Base-by-base conservation (phyloP, 2,113 vertebrate genomes). In the Pluvianellus socialis region DNA sequence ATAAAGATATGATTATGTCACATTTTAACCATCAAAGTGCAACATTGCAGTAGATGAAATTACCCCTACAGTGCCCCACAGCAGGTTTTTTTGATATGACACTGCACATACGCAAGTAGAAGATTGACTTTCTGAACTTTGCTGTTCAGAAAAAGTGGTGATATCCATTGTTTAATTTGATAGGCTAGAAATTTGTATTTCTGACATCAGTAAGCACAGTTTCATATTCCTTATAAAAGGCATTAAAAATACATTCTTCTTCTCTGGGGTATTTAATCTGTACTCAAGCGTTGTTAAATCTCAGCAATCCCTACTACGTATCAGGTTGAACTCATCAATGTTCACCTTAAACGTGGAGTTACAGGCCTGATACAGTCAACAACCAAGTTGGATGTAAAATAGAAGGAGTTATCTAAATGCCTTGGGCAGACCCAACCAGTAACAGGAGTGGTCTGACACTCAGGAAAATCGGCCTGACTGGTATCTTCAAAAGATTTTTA, bases 81-180 rank as follows among this genome's bases (percentile, higher is more conserved):
- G 14, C 56, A 90, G 32, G 0, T 0, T 11, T 12, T 59, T 50
- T 59, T 22, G 1, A 27, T 44, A 50, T 9, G 32, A 22, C 45
- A 24, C 21, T 66, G n/a, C 18, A 85, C 13, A 61, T 74, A 61
- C 38, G 8, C 10, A n/a, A 70, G 28, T 15, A 33, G 68, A 59
- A 70, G 10, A 61, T 27, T 66, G 33, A 13, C 21, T 22, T 61
- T 49, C 50, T 50, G 30, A 52, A n/a, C 17, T 42, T 27, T 11
- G 33, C 8, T 63, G 6, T 17, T 68, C 16, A 67, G 40, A 65
- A 76, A 28, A 6, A 33, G 5, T n/a, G 42, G 11, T 33, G 61
- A 55, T 13, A 61, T 10, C 32, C 23, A 27, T 38, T 73, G 5
- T 40, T 74, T 70, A 35, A 52, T 87, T 71, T 75, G 22, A 49